A percentile compares a stretch with the other conserved stretches of the same genome.
These are phyloP conservation scores for Acrobasis consociella DNA, from an alignment of 2,888 invertebrate species.

Conservation along the genomic window DNA sequence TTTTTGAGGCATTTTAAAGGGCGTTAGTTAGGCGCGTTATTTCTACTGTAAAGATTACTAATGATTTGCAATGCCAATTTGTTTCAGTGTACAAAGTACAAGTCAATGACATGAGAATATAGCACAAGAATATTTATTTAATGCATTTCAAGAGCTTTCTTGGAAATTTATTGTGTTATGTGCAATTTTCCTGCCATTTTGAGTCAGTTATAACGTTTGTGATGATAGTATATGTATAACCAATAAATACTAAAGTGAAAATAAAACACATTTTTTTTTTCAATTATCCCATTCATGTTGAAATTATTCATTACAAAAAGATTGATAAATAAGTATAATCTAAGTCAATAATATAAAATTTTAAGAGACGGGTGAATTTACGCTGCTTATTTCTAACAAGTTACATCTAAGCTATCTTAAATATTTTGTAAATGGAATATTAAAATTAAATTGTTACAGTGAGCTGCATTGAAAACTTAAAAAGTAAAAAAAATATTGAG, in stretches of 20 bases:
- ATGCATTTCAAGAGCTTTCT: constrained; percentile 12
- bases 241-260: constrained; percentile 62
- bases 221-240: constrained; percentile 42
- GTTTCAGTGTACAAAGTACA: constrained; percentile 12
- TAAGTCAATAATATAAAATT: constrained; percentile 82
- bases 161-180: constrained; percentile 19
- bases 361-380: constrained; percentile 82
- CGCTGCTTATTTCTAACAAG: constrained; percentile 73
- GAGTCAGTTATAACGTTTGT: constrained; percentile 30
- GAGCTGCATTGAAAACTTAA: constrained; percentile 29
- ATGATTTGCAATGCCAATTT: neutral
- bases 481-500: constrained; percentile 27
- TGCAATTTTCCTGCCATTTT: constrained; percentile 21
- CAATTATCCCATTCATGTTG: constrained; percentile 75
- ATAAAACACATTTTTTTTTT: constrained; percentile 51
- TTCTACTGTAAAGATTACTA: neutral
- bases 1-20: neutral
- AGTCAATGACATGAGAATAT: constrained; percentile 5
- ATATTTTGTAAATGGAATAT: constrained; percentile 81
- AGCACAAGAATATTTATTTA: constrained; percentile 7
- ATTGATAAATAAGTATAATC: constrained; percentile 83
- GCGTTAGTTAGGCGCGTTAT: no score
- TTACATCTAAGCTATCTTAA: constrained; percentile 70
- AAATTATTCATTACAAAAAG: constrained; percentile 76
- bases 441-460: constrained; percentile 40